A percentile compares a stretch with the other conserved stretches of the same genome.
phyloP scores from a whole-genome alignment of 2,797 vertebrate genomes.

The Austrolebias charrua region DNA sequence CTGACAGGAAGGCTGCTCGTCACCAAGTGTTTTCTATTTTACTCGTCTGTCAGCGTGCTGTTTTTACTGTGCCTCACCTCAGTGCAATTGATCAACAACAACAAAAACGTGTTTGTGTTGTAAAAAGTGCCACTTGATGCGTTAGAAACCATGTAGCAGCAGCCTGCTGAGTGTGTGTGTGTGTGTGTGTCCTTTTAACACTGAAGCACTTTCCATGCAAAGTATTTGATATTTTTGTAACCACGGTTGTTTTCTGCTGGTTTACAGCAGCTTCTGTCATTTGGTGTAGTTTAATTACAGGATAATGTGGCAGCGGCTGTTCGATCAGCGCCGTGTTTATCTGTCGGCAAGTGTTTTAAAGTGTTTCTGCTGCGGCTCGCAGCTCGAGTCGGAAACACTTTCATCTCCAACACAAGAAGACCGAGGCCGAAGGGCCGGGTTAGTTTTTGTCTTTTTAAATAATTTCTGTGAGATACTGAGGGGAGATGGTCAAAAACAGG shows the following conservation, averaged over 20 bases:
- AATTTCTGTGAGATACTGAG: not conserved
- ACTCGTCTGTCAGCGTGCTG: slow-evolving; percentile 25
- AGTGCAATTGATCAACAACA: slow-evolving; percentile 70
- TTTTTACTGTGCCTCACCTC: slow-evolving; percentile 60
- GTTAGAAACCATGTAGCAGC: slow-evolving; percentile 48
- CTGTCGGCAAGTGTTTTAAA: slow-evolving; percentile 56
- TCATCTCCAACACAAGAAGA: not conserved
- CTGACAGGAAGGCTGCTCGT: slow-evolving; percentile 50
- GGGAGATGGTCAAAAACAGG: slow-evolving; percentile 58
- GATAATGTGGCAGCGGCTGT: slow-evolving; percentile 11
- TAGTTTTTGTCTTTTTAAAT: not conserved
- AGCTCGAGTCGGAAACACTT: not conserved
- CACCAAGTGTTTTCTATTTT: slow-evolving; percentile 27
- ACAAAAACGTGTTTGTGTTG: slow-evolving; percentile 14
- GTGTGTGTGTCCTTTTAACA: slow-evolving; percentile 71
- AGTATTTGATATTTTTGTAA: slow-evolving; percentile 82
- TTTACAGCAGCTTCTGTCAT: slow-evolving; percentile 31
- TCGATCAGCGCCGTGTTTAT: slow-evolving; percentile 47
- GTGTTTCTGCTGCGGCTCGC: slow-evolving; percentile 17
- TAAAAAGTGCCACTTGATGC: slow-evolving; percentile 38
- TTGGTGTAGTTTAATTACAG: slow-evolving; percentile 26
- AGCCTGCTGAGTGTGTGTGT: slow-evolving; percentile 53
- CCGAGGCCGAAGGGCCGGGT: not conserved
- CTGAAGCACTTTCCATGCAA: slow-evolving; percentile 82
- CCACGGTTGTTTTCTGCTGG: slow-evolving; percentile 46